Percentiles rank a stretch among this genome's conserved stretches.
Conservation (phyloP, 2,797 vertebrate species). For the Atherinosoma microstoma region DNA sequence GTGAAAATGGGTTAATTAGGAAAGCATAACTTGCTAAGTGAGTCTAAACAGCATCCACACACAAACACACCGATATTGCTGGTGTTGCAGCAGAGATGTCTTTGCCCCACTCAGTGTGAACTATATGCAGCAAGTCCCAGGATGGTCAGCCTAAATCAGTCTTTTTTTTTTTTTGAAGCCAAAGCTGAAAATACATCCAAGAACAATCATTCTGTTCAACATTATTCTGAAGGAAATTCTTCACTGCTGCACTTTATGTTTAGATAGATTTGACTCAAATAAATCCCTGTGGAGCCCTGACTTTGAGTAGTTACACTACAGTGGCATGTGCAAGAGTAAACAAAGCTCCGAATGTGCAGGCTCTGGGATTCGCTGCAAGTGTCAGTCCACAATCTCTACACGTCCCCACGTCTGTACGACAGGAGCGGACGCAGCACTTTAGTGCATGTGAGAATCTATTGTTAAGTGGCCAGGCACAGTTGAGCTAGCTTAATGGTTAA, state of each 20-base stretch:
- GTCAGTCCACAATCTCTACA: conserved; percentile 30
- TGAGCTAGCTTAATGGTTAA: conserved; percentile 55
- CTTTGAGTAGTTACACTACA: conserved; percentile 28
- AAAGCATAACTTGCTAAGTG: background rate
- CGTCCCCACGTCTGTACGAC: conserved; percentile 35
- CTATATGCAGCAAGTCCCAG: background rate
- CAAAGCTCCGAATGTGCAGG: conserved; percentile 57
- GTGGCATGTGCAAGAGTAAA: conserved; percentile 56
- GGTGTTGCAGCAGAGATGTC: background rate
- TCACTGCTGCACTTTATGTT: conserved; percentile 11
- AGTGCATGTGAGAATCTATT: conserved; percentile 61
- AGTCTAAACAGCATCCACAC: background rate
- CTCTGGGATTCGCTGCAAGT: conserved; percentile 56
- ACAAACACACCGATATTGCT: background rate
- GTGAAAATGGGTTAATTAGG: background rate
- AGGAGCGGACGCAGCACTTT: conserved; percentile 65
- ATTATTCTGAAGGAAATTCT: conserved; percentile 20
- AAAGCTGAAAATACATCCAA: conserved; percentile 9
- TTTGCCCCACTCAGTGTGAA: conserved; percentile 5
- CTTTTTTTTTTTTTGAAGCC: background rate
- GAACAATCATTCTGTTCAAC: conserved; percentile 21
- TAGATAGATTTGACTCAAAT: conserved; percentile 9
- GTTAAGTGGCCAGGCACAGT: conserved; percentile 58
- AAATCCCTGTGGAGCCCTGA: background rate
- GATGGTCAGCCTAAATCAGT: conserved; percentile 16